These are phyloP conservation scores for Athrips mouffetella DNA, from an alignment of 2,888 invertebrate species.

Conservation along the genomic window DNA sequence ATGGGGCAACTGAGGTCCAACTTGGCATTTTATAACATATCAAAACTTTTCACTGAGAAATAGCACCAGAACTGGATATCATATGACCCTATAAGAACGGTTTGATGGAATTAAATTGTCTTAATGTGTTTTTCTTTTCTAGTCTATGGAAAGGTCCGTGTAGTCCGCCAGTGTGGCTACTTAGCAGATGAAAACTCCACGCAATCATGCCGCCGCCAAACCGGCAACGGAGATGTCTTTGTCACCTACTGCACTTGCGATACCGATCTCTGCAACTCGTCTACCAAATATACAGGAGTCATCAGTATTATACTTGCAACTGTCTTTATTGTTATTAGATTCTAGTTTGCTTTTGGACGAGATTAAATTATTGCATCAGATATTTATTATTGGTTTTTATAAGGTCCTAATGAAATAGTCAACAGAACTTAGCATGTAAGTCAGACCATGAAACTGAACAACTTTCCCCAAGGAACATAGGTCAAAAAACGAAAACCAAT, in stretches of 20 bases:
- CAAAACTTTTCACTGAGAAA: too few species aligned
- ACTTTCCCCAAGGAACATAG: too few species aligned
- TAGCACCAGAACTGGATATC: too few species aligned
- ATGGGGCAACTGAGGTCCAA: too few species aligned
- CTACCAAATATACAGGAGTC: not conserved
- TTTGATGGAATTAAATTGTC: not conserved
- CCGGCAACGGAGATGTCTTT: conserved; percentile 84
- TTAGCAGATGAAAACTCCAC: conserved; percentile 79
- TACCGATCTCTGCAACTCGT: conserved; percentile 84
- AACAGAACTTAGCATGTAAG: too few species aligned
- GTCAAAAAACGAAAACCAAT: too few species aligned
- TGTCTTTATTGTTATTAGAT: not conserved
- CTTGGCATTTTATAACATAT: too few species aligned
- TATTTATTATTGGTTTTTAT: too few species aligned
- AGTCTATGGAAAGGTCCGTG: conserved; percentile 87
- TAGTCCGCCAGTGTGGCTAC: conserved; percentile 91
- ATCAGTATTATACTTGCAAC: not conserved
- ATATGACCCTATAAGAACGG: too few species aligned
- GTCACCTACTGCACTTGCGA: conserved; percentile 89
- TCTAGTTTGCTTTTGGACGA: not conserved
- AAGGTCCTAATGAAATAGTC: too few species aligned
- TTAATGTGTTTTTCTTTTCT: not conserved
- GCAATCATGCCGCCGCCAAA: conserved; percentile 81
- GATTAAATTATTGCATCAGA: too few species aligned
- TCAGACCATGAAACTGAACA: too few species aligned